These are phyloP conservation scores for Cinara cedri DNA, from an alignment of 2,888 invertebrate species.

Conservation along the genomic window DNA sequence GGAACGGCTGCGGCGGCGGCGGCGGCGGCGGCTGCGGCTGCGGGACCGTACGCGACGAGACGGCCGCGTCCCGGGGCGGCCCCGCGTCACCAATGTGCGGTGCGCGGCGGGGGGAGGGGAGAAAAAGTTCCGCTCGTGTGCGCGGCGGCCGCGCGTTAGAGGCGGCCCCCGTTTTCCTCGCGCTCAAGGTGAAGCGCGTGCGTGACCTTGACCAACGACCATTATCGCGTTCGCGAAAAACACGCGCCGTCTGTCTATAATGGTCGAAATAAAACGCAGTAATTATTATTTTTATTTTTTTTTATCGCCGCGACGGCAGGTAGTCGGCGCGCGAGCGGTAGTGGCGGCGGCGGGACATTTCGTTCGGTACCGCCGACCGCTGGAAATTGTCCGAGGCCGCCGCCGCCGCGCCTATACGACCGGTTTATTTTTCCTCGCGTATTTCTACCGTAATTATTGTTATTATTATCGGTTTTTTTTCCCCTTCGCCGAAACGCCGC, in stretches of 20 bases:
- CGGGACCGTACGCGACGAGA: no score
- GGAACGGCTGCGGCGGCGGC: no score
- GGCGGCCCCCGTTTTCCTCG: neutral
- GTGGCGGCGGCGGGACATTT: no score
- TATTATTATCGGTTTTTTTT: no score
- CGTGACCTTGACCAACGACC: conserved; percentile 19
- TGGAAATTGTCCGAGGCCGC: conserved; percentile 8
- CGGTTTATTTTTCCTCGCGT: neutral
- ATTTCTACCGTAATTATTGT: neutral
- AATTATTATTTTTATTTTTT: neutral
- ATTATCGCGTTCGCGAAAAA: neutral
- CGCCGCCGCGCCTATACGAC: neutral
- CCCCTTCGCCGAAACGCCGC: no score
- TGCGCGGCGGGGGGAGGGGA: no score
- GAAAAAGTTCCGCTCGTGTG: neutral
- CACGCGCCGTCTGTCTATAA: neutral
- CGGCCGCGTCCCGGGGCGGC: no score
- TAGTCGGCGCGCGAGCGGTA: no score
- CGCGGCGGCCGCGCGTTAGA: neutral
- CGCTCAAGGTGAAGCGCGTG: conserved; percentile 11
- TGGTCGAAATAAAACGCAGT: neutral
- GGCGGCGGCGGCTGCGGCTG: no score
- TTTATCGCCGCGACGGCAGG: neutral
- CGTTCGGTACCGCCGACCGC: neutral
- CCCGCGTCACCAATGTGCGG: no score